Conservation (phyloP, 1,140 invertebrate species). For the Megalonaias nervosa region DNA sequence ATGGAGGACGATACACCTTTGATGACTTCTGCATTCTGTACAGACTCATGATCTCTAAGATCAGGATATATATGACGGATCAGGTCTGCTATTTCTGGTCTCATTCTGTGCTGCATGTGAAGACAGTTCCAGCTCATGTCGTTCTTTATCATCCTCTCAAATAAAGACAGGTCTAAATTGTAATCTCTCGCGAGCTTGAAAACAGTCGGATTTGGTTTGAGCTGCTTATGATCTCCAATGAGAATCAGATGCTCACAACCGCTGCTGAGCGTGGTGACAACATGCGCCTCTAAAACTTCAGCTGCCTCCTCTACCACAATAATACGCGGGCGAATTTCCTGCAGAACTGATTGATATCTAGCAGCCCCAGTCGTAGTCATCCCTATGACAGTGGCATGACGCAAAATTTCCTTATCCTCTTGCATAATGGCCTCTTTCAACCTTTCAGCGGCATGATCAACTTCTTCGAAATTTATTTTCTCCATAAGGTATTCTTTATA, state of each 20-base stretch:
- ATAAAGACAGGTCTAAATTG: not conserved
- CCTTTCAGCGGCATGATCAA: conserved; percentile 31
- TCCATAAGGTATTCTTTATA: conserved; percentile 40
- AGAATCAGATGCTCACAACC: conserved; percentile 7
- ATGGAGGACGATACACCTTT: not conserved
- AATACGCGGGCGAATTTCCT: not conserved
- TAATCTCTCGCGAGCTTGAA: not conserved
- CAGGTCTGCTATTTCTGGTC: conserved; percentile 7
- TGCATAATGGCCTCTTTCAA: conserved; percentile 53
- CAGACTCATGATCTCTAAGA: not conserved
- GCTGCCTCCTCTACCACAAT: conserved; percentile 4
- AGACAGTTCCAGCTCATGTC: not conserved
- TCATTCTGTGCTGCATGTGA: not conserved
- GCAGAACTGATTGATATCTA: not conserved
- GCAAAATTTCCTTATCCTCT: conserved; percentile 49
- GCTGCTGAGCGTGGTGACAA: not conserved
- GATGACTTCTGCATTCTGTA: not conserved
- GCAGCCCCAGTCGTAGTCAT: conserved; percentile 6
- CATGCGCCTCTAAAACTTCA: conserved; percentile 4
- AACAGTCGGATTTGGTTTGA: not conserved
- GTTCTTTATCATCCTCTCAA: conserved; percentile 7
- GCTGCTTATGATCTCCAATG: conserved; percentile 9
- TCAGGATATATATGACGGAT: conserved; percentile 6
- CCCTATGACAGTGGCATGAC: not conserved
- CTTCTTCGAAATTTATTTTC: conserved; percentile 41